phyloP scores from a whole-genome alignment of 2,797 vertebrate genomes.

The Hydrophis major region DNA sequence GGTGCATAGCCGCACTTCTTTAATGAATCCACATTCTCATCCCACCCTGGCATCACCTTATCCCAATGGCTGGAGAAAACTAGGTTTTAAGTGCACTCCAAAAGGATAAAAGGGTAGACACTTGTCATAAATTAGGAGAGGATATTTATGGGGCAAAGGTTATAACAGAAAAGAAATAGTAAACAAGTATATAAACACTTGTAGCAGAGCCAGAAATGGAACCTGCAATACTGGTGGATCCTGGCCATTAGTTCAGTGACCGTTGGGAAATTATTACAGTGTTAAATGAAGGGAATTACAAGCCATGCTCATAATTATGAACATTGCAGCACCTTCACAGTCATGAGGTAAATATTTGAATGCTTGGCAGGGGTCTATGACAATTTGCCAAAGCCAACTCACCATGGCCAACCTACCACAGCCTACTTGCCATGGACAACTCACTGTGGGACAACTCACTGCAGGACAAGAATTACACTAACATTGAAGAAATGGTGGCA shows the following conservation, averaged over 20 bases:
- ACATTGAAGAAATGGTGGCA: no score
- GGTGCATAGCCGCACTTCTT: neutral
- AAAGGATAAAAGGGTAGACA: neutral
- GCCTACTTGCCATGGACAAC: no score
- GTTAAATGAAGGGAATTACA: neutral
- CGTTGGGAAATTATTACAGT: neutral
- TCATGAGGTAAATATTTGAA: neutral
- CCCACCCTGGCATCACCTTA: neutral
- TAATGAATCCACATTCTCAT: neutral
- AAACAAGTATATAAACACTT: neutral
- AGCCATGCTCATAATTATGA: neutral
- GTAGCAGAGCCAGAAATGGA: neutral
- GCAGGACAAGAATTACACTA: no score
- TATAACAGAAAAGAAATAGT: neutral
- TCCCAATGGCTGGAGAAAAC: neutral
- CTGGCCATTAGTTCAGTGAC: neutral
- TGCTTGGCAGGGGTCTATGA: no score
- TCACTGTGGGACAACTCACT: no score
- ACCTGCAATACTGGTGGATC: neutral
- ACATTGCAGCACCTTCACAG: neutral
- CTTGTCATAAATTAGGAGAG: neutral
- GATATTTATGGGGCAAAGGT: neutral
- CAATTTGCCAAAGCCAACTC: no score
- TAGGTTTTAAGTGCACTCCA: neutral
- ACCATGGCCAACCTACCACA: no score